Evolutionary conservation across 2,797 vertebrate genomes (phyloP).

Genomic region (Onychomys leucogaster): DNA sequence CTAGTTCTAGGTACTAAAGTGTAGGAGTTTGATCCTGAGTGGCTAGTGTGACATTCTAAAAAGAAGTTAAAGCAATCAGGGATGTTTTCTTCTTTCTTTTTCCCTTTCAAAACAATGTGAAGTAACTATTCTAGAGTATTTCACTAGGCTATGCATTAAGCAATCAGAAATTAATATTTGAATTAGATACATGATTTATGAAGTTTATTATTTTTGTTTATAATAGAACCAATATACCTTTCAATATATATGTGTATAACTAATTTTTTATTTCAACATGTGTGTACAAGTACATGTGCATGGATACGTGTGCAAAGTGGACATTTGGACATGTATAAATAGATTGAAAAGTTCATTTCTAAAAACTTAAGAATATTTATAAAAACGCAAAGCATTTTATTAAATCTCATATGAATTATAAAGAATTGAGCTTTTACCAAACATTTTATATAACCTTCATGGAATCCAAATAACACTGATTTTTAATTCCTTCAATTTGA

Average conservation of each 20-base stretch:
- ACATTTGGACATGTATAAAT: background rate
- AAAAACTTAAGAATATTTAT: conserved; percentile 55
- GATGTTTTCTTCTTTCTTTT: background rate
- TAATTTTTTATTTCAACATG: background rate
- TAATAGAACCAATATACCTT: background rate
- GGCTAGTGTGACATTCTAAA: background rate
- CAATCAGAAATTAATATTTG: conserved; percentile 15
- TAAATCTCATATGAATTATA: conserved; percentile 51
- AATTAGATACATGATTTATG: background rate
- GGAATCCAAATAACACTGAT: conserved; percentile 1
- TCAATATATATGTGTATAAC: background rate
- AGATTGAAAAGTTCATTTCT: conserved; percentile 46
- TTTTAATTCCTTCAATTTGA: conserved; percentile 61
- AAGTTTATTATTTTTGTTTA: conserved; percentile 25
- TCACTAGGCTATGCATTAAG: background rate
- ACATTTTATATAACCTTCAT: conserved; percentile 64
- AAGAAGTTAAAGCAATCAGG: conserved; percentile 5
- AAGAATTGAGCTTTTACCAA: conserved; percentile 18
- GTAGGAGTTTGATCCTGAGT: background rate
- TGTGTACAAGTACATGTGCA: background rate
- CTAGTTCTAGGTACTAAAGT: background rate
- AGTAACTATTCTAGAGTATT: background rate
- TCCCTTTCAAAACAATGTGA: background rate
- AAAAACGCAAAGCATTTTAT: conserved; percentile 48
- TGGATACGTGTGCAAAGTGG: background rate